Conservation (phyloP, 2,888 invertebrate genomes). For the Tortrix viridana region DNA sequence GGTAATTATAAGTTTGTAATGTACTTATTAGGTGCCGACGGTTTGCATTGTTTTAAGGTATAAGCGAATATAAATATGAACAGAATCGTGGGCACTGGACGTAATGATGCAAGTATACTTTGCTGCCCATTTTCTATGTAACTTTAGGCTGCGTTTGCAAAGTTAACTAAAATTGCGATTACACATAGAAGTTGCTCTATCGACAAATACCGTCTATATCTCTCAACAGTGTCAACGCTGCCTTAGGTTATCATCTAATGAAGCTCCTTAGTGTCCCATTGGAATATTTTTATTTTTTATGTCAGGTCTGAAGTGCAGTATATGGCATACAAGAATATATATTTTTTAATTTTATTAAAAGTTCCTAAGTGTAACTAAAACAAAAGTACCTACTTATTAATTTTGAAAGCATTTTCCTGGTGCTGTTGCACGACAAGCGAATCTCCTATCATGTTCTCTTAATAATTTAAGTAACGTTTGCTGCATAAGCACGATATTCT, state of each 20-base stretch:
- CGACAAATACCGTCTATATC: no score
- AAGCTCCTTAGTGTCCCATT: no score
- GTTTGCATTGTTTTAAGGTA: conserved; percentile 8
- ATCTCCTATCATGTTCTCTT: conserved; percentile 18
- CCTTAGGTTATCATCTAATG: no score
- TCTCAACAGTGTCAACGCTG: no score
- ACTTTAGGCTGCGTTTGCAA: background rate
- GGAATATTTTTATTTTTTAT: no score
- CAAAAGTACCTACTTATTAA: background rate
- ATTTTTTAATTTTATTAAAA: background rate
- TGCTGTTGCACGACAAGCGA: conserved; percentile 21
- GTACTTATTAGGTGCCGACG: conserved; percentile 62
- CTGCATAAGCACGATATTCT: background rate
- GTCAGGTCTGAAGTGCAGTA: no score
- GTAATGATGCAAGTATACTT: background rate
- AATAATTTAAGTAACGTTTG: conserved; percentile 6
- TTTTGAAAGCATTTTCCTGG: background rate
- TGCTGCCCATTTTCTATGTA: background rate
- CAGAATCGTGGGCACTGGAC: conserved; percentile 11
- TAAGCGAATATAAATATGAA: background rate
- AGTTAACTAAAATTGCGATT: no score
- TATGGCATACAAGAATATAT: no score
- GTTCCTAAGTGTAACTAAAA: background rate
- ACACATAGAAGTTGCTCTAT: no score
- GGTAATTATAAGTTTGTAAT: conserved; percentile 62